Base-by-base conservation (phyloP, 1,140 invertebrate species). In the Lucilia cuprina region DNA sequence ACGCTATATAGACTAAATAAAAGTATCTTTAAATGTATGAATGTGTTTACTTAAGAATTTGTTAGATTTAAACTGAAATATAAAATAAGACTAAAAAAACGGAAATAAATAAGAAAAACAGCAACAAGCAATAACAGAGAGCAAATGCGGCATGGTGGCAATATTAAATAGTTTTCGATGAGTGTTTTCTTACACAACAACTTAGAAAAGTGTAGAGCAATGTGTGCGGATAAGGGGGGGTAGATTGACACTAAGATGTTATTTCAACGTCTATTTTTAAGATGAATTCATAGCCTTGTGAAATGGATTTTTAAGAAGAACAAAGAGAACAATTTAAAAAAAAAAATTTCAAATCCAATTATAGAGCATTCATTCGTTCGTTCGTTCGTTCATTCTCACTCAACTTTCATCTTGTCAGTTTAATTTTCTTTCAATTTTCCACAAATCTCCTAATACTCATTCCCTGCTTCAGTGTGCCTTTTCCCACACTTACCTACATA, bases 221-320 rank as follows among this genome's bases (percentile, higher is more conserved):
- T 41, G 41, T 41, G 5, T 41, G 50, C 25, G 3, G 50, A 1
- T 5, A 14, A 14, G 9, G 50, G 0, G 50, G 12, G 12, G 12
- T 55, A 55, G 25, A 30, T 30, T n/a, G 65, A 60, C 55, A 60
- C n/a, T 60, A n/a, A 60, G 41, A 60, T n/a, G 55, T 41, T 55
- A 14, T 55, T 70, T 60, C 14, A 60, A 60, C 65, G 21, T 70
- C n/a, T 70, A 70, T 80, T 80, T 50, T 80, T 80, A 80, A 80
- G 41, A 50, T 80, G 41, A 49, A 80, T 80, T 80, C 77, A 80
- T 80, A 49, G 77, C 77, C 77, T 80, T 19, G 77, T 80, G 77
- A 80, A 80, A 80, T 80, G 77, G 77, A 80, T 80, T 80, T 80
- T 80, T 80, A 80, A 80, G 77, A 50, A 80, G 77, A 80, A 80